phyloP scores from a whole-genome alignment of 2,797 vertebrate species.

The Sebastes iracundus region DNA sequence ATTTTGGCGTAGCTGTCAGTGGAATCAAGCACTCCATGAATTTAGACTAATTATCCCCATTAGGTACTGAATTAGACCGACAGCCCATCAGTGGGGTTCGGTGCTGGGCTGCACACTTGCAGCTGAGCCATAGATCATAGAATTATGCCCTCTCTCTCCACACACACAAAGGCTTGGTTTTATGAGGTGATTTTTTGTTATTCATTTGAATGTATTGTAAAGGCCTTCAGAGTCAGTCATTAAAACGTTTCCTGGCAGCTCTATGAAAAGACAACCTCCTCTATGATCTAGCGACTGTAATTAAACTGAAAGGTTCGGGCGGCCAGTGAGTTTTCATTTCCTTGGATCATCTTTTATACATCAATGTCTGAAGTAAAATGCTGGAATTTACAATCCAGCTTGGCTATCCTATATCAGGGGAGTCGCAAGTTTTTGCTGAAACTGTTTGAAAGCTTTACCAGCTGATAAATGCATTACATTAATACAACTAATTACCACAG shows the following conservation, averaged over 20 bases:
- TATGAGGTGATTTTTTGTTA: slow-evolving; percentile 27
- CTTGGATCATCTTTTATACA: not conserved
- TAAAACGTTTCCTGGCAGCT: slow-evolving; percentile 38
- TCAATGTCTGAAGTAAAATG: not conserved
- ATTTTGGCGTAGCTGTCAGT: slow-evolving; percentile 79
- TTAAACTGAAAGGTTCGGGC: slow-evolving; percentile 18
- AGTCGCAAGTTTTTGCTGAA: not conserved
- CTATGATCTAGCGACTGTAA: slow-evolving; percentile 21
- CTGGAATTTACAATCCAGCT: not conserved
- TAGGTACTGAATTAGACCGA: slow-evolving; percentile 75
- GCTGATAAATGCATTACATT: slow-evolving; percentile 12
- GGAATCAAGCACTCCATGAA: slow-evolving; percentile 81
- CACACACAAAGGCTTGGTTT: slow-evolving; percentile 38
- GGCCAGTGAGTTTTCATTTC: slow-evolving; percentile 21
- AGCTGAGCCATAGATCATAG: slow-evolving; percentile 74
- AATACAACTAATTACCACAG: slow-evolving; percentile 43
- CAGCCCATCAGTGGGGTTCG: slow-evolving; percentile 69
- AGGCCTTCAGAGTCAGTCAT: slow-evolving; percentile 9
- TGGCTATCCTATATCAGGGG: not conserved
- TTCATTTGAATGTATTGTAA: slow-evolving; percentile 39
- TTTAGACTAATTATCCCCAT: slow-evolving; percentile 84
- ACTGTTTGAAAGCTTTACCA: not conserved
- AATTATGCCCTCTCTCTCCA: slow-evolving; percentile 40
- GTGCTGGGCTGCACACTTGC: slow-evolving; percentile 56
- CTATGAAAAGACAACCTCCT: slow-evolving; percentile 13